Evolutionary conservation across 2,797 vertebrate genomes (phyloP), one percentile per base, ranked within the genome.

Genomic region (Lates japonicus): DNA sequence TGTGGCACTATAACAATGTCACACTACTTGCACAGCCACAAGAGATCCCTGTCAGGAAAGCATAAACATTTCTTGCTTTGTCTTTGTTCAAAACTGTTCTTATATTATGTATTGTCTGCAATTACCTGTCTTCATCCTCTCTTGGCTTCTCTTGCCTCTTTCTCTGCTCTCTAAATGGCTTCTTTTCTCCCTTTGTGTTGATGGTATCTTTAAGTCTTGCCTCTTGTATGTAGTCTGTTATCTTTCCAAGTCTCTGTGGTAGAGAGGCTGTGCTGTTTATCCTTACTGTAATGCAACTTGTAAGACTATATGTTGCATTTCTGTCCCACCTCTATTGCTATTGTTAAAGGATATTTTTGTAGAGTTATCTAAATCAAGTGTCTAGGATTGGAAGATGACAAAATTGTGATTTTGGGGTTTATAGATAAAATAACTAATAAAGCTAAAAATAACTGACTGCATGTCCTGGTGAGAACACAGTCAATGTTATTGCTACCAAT

Each of bases 71-170:
- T 25, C 29, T 66, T 17, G 31, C 39, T 73, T 13, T 65, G 72
- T 70, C 60, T 67, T 49, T 73, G 48, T 57, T 68, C 17, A 9
- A 57, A 63, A 35, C 65, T 22, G 52, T 41, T 57, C 62, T 71
- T 33, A 60, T 49, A 35, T 69, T 20, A 42, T 29, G 19, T 72
- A 55, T 68, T 74, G 42, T 76, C 42, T 76, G 20, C 25, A 76
- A 68, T 81, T 64, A 81, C 42, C 49, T 48, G 29, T 29, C 58
- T 70, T 78, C 69, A 64, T 37, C 31, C 37, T 35, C 67, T 73
- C 41, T 25, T 64, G 12, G 22, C 66, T 29, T 51, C 49, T 49
- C 59, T 59, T 33, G 55, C 78, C 37, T 68, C 42, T 0, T 4
- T 41, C 57, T 22, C n/a, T 6, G 19, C 51, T 46, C 48, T 71